phyloP scores from a whole-genome alignment of 2,888 invertebrate species.

The Plusia festucae region DNA sequence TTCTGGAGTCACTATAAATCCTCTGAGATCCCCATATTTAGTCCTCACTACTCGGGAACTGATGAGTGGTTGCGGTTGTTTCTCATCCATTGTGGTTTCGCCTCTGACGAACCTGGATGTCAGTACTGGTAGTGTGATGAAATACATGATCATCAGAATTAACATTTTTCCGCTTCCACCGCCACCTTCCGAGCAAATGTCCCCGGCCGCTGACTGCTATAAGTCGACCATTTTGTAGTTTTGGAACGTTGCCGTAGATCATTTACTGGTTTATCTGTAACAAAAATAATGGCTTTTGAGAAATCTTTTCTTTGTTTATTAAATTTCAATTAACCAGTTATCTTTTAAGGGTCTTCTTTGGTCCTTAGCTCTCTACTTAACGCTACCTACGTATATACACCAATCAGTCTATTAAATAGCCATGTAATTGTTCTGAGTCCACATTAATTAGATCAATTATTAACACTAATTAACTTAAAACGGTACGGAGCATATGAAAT shows the following conservation, averaged over 20 bases:
- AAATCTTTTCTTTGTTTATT: too few relatives aligned
- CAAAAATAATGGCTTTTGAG: constrained; percentile 57
- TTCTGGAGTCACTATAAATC: constrained; percentile 95
- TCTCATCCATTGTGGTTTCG: constrained; percentile 87
- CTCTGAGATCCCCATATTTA: constrained; percentile 96
- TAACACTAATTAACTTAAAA: constrained; percentile 10
- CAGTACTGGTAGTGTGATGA: constrained; percentile 86
- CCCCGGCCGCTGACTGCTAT: constrained; percentile 78
- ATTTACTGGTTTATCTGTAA: constrained; percentile 84
- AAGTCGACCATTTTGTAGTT: constrained; percentile 82
- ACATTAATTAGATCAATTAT: constrained; percentile 6
- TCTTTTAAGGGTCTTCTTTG: too few relatives aligned
- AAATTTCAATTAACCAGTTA: too few relatives aligned
- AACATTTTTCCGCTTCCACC: constrained; percentile 84
- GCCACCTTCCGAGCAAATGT: constrained; percentile 77
- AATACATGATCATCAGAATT: constrained; percentile 81
- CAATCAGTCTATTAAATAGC: not conserved
- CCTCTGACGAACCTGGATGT: constrained; percentile 83
- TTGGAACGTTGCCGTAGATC: constrained; percentile 65
- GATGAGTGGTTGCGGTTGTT: constrained; percentile 86
- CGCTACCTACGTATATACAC: not conserved
- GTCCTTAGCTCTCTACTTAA: not conserved
- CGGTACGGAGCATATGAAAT: constrained; percentile 3
- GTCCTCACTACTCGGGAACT: constrained; percentile 96
- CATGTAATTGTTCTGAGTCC: not conserved